Conservation (phyloP, 2,888 invertebrate genomes). For the Orchesellides sinensis region DNA sequence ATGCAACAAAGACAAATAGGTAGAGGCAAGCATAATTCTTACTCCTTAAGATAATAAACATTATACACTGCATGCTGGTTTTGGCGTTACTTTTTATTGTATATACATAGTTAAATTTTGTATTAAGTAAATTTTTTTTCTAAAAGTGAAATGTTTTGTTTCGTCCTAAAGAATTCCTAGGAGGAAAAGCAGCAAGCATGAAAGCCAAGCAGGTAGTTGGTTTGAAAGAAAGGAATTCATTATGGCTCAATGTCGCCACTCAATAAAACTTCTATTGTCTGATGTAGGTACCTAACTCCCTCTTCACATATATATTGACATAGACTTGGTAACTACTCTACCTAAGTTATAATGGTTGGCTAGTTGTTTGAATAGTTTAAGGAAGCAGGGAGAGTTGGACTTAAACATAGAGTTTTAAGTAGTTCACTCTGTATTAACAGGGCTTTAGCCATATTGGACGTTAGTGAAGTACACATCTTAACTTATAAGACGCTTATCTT, state of each 20-base stretch:
- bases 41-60: too few relatives aligned
- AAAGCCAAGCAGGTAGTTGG: background rate
- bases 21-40: too few relatives aligned
- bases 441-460: background rate
- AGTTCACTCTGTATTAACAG: constrained; percentile 1
- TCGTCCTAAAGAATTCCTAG: background rate
- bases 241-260: constrained; percentile 12
- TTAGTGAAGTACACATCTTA: background rate
- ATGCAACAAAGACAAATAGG: too few relatives aligned
- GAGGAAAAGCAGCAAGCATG: background rate
- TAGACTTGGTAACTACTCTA: background rate
- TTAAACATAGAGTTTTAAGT: background rate
- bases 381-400: background rate
- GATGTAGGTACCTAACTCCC: background rate
- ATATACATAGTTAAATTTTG: background rate
- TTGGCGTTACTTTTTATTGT: too few relatives aligned
- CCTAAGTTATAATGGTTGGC: background rate
- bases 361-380: background rate
- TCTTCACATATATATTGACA: background rate
- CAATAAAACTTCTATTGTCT: background rate
- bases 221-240: constrained; percentile 3
- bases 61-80: too few relatives aligned
- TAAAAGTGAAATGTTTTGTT: background rate
- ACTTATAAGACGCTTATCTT: background rate
- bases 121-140: background rate